Percentiles rank a stretch among this genome's conserved stretches.
phyloP scores from a whole-genome alignment of 2,113 vertebrate genomes.

The Sander vitreus region DNA sequence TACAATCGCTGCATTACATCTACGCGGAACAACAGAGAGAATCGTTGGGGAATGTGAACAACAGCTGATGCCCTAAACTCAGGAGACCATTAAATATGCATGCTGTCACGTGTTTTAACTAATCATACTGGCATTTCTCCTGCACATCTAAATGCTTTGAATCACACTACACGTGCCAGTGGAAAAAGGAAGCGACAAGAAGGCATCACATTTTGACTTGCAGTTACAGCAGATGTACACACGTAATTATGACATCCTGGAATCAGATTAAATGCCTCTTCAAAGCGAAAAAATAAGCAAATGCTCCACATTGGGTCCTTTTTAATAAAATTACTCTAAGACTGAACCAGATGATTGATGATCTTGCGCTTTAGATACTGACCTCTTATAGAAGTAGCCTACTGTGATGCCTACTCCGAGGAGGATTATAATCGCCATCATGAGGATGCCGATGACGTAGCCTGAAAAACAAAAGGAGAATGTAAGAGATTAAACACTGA shows the following conservation, averaged over 20 bases:
- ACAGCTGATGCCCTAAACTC: conserved; percentile 39
- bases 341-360: not conserved
- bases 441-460: conserved; percentile 89
- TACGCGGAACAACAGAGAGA: conserved; percentile 19
- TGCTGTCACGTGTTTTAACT: not conserved
- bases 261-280: not conserved
- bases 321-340: not conserved
- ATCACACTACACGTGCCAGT: not conserved
- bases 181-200: not conserved
- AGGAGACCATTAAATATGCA: not conserved
- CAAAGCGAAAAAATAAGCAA: not conserved
- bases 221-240: not conserved
- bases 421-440: conserved; percentile 92
- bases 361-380: conserved; percentile 53
- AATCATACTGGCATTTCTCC: not conserved
- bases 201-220: not conserved
- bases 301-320: not conserved
- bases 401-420: conserved; percentile 91
- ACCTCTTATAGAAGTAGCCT: conserved; percentile 97
- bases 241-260: not conserved
- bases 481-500: not conserved
- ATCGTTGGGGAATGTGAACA: conserved; percentile 6
- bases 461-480: conserved; percentile 78
- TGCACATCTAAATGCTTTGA: not conserved
- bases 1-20: conserved; percentile 10